Conservation (phyloP, 2,113 vertebrate species). For the Spea multiplicata region DNA sequence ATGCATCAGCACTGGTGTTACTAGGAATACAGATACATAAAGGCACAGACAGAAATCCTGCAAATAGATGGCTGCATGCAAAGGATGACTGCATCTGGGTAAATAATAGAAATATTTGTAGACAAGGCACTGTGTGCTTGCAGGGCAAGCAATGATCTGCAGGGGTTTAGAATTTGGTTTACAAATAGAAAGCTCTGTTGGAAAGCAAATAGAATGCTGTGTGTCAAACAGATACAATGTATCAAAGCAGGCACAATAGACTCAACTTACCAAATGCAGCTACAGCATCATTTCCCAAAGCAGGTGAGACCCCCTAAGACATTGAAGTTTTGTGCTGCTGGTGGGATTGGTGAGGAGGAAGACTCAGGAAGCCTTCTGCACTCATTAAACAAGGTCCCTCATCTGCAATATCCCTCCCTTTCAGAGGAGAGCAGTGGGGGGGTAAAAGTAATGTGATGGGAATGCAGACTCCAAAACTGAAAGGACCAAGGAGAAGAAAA, state of each 20-base stretch:
- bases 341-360: not conserved
- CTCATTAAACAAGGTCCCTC: not conserved
- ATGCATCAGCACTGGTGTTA: no score
- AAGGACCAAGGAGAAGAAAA: not conserved
- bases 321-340: conserved; percentile 13
- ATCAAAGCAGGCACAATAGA: not conserved
- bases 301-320: not conserved
- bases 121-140: not conserved
- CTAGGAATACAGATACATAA: no score
- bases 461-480: not conserved
- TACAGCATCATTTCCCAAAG: not conserved
- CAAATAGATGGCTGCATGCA: no score
- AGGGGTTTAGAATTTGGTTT: no score
- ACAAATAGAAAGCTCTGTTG: no score
- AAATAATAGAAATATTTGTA: not conserved
- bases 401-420: not conserved
- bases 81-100: no score
- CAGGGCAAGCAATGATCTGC: no score
- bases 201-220: no score
- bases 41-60: no score
- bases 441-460: conserved; percentile 13
- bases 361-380: not conserved
- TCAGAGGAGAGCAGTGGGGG: not conserved
- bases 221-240: not conserved
- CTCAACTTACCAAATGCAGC: conserved; percentile 18